Percentiles rank a stretch among this genome's conserved stretches.
These are phyloP conservation scores for Erebia palarica DNA, from an alignment of 2,888 invertebrate species.

Conservation along the genomic window DNA sequence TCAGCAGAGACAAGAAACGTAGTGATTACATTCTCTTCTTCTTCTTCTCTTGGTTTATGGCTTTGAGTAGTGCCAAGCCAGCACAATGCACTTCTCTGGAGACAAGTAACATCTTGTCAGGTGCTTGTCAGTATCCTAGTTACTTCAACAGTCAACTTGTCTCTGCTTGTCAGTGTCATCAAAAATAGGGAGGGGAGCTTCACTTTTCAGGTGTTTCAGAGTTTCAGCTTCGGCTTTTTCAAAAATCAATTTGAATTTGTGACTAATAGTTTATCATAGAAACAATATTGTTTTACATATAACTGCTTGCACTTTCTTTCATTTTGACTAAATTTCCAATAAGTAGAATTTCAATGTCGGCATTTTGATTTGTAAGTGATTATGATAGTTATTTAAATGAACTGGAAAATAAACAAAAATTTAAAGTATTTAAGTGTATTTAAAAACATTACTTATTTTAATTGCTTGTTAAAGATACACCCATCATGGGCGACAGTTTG, in stretches of 20 bases:
- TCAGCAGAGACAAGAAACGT: too few species aligned
- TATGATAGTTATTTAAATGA: background rate
- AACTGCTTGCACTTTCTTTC: background rate
- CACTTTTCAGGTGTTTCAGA: too few species aligned
- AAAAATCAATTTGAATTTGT: background rate
- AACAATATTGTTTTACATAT: too few species aligned
- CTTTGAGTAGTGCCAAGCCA: too few species aligned
- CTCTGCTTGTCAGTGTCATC: too few species aligned
- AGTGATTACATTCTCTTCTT: too few species aligned
- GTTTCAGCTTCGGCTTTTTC: background rate
- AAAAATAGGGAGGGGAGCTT: background rate
- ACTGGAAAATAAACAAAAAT: background rate
- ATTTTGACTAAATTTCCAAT: background rate
- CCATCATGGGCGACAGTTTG: conserved; percentile 57
- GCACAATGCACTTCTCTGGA: too few species aligned
- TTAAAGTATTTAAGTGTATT: background rate
- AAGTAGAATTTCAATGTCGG: background rate
- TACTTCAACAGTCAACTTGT: too few species aligned
- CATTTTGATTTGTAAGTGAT: background rate
- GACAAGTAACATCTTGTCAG: too few species aligned
- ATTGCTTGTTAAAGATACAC: background rate
- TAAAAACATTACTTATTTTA: background rate
- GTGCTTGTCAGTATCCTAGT: too few species aligned
- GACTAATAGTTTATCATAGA: too few species aligned
- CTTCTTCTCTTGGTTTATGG: too few species aligned